Evolutionary conservation across 2,888 invertebrate genomes (phyloP).

Genomic region (Poecilus cupreus): DNA sequence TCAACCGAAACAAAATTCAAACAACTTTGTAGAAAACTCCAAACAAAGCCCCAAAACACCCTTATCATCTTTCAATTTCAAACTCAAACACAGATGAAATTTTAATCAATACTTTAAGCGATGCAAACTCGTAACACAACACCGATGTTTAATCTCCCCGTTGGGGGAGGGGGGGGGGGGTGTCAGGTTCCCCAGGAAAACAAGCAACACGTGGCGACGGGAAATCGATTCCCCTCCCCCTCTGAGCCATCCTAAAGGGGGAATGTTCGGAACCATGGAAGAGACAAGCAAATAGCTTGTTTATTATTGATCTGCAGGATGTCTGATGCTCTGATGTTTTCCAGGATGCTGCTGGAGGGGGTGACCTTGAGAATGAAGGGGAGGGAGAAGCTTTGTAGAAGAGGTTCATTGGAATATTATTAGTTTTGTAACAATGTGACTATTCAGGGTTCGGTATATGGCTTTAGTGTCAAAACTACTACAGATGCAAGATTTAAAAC

Average conservation of each 20-base stretch:
- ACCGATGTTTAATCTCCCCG: not conserved
- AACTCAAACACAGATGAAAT: not conserved
- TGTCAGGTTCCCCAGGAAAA: not conserved
- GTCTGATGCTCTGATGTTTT: not conserved
- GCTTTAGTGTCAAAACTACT: too few relatives aligned
- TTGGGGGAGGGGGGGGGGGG: not conserved
- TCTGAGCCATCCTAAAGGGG: not conserved
- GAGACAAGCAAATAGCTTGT: conserved; percentile 23
- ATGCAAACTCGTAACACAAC: not conserved
- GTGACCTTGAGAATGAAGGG: conserved; percentile 1
- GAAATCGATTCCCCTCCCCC: conserved; percentile 20
- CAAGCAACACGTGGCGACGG: conserved; percentile 43
- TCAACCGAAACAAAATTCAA: too few relatives aligned
- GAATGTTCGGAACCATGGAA: not conserved
- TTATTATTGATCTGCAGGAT: conserved; percentile 22
- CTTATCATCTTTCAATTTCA: not conserved
- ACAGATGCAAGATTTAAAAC: too few relatives aligned
- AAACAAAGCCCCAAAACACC: not conserved
- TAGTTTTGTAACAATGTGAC: too few relatives aligned
- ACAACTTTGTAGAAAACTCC: not conserved
- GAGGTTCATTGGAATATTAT: too few relatives aligned
- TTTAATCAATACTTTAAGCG: not conserved
- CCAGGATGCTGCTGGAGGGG: not conserved
- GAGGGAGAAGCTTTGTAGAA: too few relatives aligned
- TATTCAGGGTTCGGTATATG: too few relatives aligned